Evolutionary conservation across 2,888 invertebrate genomes (phyloP).

Genomic region (Drosophila percnosoma): DNA sequence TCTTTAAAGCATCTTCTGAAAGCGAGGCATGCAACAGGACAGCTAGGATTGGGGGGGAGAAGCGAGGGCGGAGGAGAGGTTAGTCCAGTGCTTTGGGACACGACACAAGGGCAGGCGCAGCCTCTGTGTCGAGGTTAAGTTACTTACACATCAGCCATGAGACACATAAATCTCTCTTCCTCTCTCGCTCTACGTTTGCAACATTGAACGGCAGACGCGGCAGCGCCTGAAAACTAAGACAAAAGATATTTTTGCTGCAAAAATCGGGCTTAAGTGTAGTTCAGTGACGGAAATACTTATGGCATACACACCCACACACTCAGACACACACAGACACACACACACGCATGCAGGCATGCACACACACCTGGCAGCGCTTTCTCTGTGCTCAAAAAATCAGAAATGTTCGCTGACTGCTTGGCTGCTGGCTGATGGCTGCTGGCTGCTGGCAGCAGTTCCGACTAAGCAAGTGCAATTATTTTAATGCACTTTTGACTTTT

Average conservation of each 20-base stretch:
- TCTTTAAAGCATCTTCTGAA: constrained; percentile 65
- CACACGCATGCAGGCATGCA: constrained; percentile 1
- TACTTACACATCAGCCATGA: constrained; percentile 20
- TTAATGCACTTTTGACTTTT: constrained; percentile 84
- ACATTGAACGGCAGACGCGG: constrained; percentile 40
- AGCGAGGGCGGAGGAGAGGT: neutral
- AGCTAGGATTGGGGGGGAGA: constrained; percentile 5
- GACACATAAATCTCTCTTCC: constrained; percentile 46
- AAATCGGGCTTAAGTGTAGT: constrained; percentile 72
- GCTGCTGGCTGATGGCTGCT: constrained; percentile 31
- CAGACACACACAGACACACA: constrained; percentile 7
- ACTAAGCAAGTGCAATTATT: constrained; percentile 83
- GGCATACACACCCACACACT: constrained; percentile 5
- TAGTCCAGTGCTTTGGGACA: neutral
- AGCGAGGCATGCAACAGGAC: constrained; percentile 69
- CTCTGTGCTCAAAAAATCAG: constrained; percentile 40
- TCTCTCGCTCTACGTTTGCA: constrained; percentile 21
- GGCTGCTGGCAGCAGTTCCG: constrained; percentile 45
- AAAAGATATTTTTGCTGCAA: constrained; percentile 54
- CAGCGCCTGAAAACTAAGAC: constrained; percentile 58
- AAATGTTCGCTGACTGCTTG: constrained; percentile 26
- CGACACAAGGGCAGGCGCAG: constrained; percentile 38
- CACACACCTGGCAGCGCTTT: constrained; percentile 25
- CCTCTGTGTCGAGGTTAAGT: constrained; percentile 64
- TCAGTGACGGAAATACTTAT: constrained; percentile 53